These are phyloP conservation scores for Rugalucina vietnamica DNA, from an alignment of 2,888 invertebrate genomes.

Conservation along the genomic window DNA sequence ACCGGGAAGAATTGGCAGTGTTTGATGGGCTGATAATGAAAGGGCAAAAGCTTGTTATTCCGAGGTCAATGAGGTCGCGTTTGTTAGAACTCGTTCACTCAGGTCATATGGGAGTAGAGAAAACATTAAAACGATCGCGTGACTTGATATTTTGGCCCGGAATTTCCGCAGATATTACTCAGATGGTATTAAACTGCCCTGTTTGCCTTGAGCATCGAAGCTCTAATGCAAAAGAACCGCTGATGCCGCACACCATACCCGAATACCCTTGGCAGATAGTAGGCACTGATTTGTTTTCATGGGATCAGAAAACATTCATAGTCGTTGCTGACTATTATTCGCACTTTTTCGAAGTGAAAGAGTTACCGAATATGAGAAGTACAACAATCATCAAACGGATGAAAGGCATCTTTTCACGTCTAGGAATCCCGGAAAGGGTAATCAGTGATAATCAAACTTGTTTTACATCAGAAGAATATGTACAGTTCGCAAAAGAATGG, in stretches of 20 bases:
- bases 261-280: conserved; percentile 51
- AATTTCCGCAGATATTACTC: conserved; percentile 40
- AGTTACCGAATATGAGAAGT: neutral
- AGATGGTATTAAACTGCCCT: conserved; percentile 43
- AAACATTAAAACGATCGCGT: conserved; percentile 35
- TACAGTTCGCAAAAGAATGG: neutral
- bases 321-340: conserved; percentile 45
- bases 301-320: conserved; percentile 45
- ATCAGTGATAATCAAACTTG: neutral
- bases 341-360: neutral
- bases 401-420: neutral
- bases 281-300: conserved; percentile 55
- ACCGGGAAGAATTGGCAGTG: conserved; percentile 30
- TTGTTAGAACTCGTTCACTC: conserved; percentile 59
- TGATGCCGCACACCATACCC: conserved; percentile 39
- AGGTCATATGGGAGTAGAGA: conserved; percentile 57
- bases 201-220: conserved; percentile 35
- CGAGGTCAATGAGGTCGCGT: conserved; percentile 28
- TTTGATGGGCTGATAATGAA: conserved; percentile 39
- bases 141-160: conserved; percentile 60
- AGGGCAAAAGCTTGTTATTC: conserved; percentile 46
- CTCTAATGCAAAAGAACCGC: conserved; percentile 56
- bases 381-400: neutral
- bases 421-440: neutral
- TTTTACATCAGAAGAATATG: neutral